phyloP scores from a whole-genome alignment of 1,140 invertebrate species.

The Anastrepha obliqua region DNA sequence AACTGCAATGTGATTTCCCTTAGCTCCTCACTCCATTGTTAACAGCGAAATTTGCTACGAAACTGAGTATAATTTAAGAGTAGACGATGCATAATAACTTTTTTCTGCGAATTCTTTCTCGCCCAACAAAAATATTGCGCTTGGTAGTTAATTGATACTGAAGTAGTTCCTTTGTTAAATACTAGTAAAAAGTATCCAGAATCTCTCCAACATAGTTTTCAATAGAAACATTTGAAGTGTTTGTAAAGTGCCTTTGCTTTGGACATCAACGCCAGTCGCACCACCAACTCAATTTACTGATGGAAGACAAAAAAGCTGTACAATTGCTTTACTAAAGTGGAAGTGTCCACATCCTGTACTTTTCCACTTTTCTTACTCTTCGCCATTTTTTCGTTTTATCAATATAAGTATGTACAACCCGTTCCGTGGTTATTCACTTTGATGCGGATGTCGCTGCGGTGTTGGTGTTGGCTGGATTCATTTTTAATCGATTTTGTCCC shows the following conservation, averaged over 20 bases:
- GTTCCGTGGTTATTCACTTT: constrained; percentile 20
- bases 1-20: no score
- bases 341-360: constrained; percentile 48
- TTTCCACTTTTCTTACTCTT: constrained; percentile 29
- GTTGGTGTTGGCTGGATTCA: constrained; percentile 36
- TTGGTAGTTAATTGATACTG: no score
- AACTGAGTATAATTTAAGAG: no score
- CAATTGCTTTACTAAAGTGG: constrained; percentile 34
- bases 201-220: background rate
- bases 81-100: no score
- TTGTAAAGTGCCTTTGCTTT: constrained; percentile 20
- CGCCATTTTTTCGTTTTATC: background rate
- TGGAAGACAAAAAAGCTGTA: constrained; percentile 27
- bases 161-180: no score
- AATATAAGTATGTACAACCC: background rate
- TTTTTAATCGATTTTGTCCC: constrained; percentile 51
- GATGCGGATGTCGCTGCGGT: constrained; percentile 43
- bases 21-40: no score
- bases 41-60: no score
- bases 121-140: no score
- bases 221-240: constrained; percentile 19
- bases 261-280: background rate
- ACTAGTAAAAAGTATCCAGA: no score
- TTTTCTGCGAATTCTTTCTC: no score
- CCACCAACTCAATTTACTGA: background rate